These are phyloP conservation scores for Drosophila rellima DNA, from an alignment of 2,888 invertebrate genomes.

Conservation along the genomic window DNA sequence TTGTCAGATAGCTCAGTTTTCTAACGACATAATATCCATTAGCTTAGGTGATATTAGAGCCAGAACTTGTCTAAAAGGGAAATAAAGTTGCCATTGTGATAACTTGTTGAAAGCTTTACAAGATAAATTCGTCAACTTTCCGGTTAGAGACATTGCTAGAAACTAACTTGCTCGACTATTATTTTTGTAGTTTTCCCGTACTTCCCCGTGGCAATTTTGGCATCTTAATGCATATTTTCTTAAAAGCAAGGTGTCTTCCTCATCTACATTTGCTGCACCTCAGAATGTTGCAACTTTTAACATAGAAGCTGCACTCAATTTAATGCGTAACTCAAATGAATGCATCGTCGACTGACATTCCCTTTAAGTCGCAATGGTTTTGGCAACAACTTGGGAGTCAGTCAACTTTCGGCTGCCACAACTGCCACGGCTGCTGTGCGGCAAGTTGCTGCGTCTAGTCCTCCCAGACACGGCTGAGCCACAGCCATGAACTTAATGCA, in stretches of 20 bases:
- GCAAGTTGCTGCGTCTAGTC: constrained; percentile 35
- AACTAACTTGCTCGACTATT: constrained; percentile 35
- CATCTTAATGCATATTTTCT: constrained; percentile 22
- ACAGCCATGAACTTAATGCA: constrained; percentile 68
- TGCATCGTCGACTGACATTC: constrained; percentile 59
- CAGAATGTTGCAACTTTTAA: constrained; percentile 50
- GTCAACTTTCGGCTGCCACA: constrained; percentile 28
- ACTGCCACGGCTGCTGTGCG: constrained; percentile 14
- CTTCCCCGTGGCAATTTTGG: constrained; percentile 7
- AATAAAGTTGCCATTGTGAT: constrained; percentile 34
- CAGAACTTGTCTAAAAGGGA: constrained; percentile 12
- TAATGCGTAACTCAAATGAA: constrained; percentile 62
- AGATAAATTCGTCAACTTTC: constrained; percentile 33
- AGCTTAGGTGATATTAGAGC: constrained; percentile 24
- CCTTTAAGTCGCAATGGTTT: constrained; percentile 53
- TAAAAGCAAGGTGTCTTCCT: constrained; percentile 5
- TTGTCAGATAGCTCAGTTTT: not conserved
- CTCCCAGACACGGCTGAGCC: constrained; percentile 9
- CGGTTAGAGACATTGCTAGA: constrained; percentile 12
- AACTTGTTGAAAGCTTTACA: constrained; percentile 31
- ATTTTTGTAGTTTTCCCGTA: constrained; percentile 2
- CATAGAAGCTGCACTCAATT: constrained; percentile 62
- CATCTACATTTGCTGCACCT: constrained; percentile 34
- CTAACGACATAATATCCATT: constrained; percentile 25
- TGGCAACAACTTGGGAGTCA: constrained; percentile 19